Evolutionary conservation across 2,888 invertebrate species (phyloP).

Genomic region (Microctonus hyperodae): DNA sequence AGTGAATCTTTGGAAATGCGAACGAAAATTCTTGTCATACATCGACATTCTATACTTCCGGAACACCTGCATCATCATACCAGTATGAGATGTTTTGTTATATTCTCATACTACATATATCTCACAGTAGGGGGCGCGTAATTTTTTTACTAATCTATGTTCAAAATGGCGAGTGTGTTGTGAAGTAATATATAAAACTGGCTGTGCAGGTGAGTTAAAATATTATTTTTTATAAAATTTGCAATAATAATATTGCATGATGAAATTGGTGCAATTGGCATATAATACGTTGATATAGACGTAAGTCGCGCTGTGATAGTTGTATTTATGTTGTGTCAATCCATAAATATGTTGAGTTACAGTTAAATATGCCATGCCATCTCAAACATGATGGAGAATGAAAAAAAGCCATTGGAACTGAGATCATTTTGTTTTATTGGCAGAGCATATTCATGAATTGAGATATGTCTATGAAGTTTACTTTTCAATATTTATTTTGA

Average conservation of each 20-base stretch:
- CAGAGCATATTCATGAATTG: neutral
- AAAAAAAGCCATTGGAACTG: constrained; percentile 1
- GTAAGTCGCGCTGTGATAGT: constrained; percentile 10
- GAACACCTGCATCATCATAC: too few relatives aligned
- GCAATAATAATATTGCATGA: neutral
- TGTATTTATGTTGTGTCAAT: constrained; percentile 29
- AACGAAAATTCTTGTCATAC: too few relatives aligned
- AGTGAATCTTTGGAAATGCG: too few relatives aligned
- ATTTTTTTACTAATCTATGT: constrained; percentile 47
- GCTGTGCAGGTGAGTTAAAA: constrained; percentile 50
- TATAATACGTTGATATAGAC: constrained; percentile 22
- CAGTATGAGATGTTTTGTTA: constrained; percentile 16
- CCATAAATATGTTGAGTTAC: constrained; percentile 28
- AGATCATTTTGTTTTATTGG: neutral
- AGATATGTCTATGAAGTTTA: too few relatives aligned
- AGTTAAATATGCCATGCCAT: constrained; percentile 28
- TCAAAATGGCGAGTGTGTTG: constrained; percentile 55
- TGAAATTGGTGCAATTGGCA: constrained; percentile 14
- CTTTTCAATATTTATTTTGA: too few relatives aligned
- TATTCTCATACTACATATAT: constrained; percentile 25
- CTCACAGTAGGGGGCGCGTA: constrained; percentile 39
- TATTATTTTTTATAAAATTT: constrained; percentile 39
- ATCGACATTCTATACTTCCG: too few relatives aligned
- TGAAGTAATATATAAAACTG: constrained; percentile 43
- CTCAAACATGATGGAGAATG: constrained; percentile 19